A percentile compares a stretch with the other conserved stretches of the same genome.
Evolutionary conservation across 2,888 invertebrate species (phyloP).

Genomic region (Eucera pruinosa): DNA sequence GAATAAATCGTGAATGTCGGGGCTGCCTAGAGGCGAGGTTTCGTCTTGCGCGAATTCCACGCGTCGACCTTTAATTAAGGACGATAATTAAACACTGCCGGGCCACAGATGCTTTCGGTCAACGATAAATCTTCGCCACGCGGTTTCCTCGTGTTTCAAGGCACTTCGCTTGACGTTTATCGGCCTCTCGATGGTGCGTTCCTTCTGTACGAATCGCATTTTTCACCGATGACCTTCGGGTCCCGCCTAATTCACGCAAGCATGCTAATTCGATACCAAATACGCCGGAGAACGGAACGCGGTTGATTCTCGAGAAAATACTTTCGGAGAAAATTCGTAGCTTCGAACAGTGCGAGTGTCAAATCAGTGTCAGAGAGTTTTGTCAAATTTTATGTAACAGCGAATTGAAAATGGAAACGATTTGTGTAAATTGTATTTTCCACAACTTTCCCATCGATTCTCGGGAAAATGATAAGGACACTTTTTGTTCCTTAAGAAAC

Average conservation of each 20-base stretch:
- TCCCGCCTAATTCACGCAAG: slow-evolving; percentile 26
- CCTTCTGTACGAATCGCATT: slow-evolving; percentile 22
- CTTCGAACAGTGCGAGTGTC: no score
- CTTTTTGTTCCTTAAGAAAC: no score
- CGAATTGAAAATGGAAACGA: no score
- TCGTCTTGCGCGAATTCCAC: no score
- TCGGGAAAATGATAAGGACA: no score
- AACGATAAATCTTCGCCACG: slow-evolving; percentile 57
- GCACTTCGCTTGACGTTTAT: slow-evolving; percentile 32
- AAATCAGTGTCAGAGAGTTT: no score
- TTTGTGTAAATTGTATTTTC: no score
- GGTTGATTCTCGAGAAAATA: not conserved
- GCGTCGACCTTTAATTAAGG: slow-evolving; percentile 54
- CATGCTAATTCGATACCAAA: slow-evolving; percentile 52
- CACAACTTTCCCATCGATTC: no score
- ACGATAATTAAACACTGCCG: slow-evolving; percentile 45
- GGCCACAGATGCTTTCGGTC: slow-evolving; percentile 12
- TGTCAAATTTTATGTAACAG: no score
- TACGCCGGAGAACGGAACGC: not conserved
- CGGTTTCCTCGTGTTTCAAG: slow-evolving; percentile 21
- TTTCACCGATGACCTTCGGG: slow-evolving; percentile 20
- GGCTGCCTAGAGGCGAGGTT: no score
- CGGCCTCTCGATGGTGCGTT: not conserved
- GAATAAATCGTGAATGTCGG: no score
- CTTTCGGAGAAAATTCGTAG: no score